These are phyloP conservation scores for Neuroscelio doddi DNA, from an alignment of 2,888 invertebrate species.

Conservation along the genomic window DNA sequence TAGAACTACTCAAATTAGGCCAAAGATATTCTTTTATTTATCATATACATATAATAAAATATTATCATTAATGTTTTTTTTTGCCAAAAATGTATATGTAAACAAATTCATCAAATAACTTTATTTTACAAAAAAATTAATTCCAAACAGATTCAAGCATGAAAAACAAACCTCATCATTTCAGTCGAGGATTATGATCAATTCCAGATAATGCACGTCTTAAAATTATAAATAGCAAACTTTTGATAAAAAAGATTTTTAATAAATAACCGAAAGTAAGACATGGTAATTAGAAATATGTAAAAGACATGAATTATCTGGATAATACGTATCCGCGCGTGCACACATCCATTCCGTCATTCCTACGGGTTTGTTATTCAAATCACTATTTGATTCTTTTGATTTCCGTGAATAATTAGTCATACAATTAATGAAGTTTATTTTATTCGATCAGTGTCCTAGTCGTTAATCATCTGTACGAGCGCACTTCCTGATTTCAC, in stretches of 20 bases:
- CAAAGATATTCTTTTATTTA: not conserved
- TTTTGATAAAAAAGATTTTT: too few species aligned
- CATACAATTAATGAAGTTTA: conserved; percentile 62
- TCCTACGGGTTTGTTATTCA: conserved; percentile 61
- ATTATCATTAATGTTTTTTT: conserved; percentile 9
- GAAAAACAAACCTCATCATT: not conserved
- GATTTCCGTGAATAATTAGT: conserved; percentile 64
- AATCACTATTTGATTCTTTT: conserved; percentile 62
- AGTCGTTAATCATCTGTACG: conserved; percentile 58
- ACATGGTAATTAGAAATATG: too few species aligned
- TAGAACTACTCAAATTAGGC: conserved; percentile 33
- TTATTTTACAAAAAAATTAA: conserved; percentile 13
- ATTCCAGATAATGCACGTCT: too few species aligned
- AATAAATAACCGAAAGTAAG: too few species aligned
- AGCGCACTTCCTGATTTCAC: conserved; percentile 39
- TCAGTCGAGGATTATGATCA: too few species aligned
- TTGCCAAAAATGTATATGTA: not conserved
- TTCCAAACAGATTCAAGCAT: conserved; percentile 39
- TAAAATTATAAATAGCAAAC: too few species aligned
- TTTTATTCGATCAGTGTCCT: conserved; percentile 54
- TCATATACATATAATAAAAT: conserved; percentile 8
- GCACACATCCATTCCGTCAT: conserved; percentile 58
- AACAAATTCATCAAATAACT: too few species aligned
- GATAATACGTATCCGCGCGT: conserved; percentile 49
- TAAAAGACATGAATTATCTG: conserved; percentile 11